Evolutionary conservation across 1,140 invertebrate species (phyloP), one percentile per base, ranked within the genome.

Genomic region (Subanguina moxae): DNA sequence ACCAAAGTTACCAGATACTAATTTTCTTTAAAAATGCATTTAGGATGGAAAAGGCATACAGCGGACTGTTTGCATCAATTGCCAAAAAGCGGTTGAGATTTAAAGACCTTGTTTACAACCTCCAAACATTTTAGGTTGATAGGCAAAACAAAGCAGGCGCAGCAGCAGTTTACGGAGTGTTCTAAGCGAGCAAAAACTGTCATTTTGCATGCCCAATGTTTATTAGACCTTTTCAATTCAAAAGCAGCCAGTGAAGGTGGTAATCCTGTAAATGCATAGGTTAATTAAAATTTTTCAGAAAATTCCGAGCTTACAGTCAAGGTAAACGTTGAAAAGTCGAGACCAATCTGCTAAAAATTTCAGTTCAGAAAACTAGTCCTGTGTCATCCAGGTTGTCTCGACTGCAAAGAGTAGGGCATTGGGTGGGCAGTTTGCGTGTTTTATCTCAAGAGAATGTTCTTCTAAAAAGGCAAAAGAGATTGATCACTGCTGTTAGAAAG

Each of bases 11-110:
- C n/a, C n/a, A n/a, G n/a, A n/a, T n/a, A n/a, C n/a, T n/a, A n/a
- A n/a, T n/a, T n/a, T 38, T 11, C 3, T 38, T 38, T 38, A 38
- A 38, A 5, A 5, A 5, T 38, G 3, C 3, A 38, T 38, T 38
- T 38, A 38, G 32, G 32, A 65, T 62, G 64, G 64, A 69, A 3
- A 75, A 77, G 42, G 75, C 75, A 0, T 64, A 72, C 28, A 76
- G 73, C 48, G 75, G 75, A 28, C 61, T 77, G 8, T 69, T 77
- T 59, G 68, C 75, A 32, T 75, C 75, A 25, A 57, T 77, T 13
- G 75, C 75, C 1, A 57, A 64, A 7, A 57, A 74, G 27, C 75
- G 68, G 72, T 74, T 61, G 52, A 57, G 19, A 70, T 42, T 45
- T 67, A 57, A 67, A 1, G 23, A 66, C 67, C 15, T 45, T 66